Conservation (phyloP, 2,888 invertebrate species). For the Teleiodes luculella region DNA sequence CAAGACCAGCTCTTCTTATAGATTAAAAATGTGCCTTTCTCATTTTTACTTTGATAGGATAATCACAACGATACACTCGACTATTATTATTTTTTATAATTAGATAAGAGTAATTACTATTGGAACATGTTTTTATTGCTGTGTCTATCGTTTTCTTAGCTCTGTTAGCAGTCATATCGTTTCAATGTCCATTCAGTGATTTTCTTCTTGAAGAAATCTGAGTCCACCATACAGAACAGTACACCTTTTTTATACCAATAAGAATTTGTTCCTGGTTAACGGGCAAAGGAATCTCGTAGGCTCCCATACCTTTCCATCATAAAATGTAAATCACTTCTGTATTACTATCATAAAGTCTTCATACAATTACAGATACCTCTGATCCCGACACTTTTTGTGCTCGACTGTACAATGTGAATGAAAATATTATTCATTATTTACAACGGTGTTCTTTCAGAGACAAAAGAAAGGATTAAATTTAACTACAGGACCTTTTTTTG, state of each 20-base stretch:
- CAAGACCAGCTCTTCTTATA: too few species aligned
- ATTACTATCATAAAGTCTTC: constrained; percentile 54
- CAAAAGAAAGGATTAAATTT: constrained; percentile 35
- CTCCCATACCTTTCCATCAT: constrained; percentile 63
- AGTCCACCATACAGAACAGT: constrained; percentile 45
- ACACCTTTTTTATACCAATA: constrained; percentile 53
- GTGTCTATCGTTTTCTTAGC: not conserved
- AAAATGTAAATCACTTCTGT: constrained; percentile 64
- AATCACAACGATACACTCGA: too few species aligned
- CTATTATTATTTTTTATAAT: too few species aligned
- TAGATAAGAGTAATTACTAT: too few species aligned
- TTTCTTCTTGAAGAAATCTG: constrained; percentile 44
- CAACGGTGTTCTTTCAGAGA: constrained; percentile 11
- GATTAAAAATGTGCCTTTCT: too few species aligned
- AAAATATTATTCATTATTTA: constrained; percentile 33
- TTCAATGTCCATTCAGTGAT: constrained; percentile 56
- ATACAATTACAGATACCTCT: constrained; percentile 45
- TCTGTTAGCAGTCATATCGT: constrained; percentile 6
- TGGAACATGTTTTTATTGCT: not conserved
- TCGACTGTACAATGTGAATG: constrained; percentile 41
- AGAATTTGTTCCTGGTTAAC: constrained; percentile 74
- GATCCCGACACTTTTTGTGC: constrained; percentile 4
- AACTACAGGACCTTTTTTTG: constrained; percentile 26
- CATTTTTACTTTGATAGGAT: too few species aligned
- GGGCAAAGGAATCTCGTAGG: constrained; percentile 50